phyloP scores from a whole-genome alignment of 2,888 invertebrate genomes.

The Neuroscelio doddi region DNA sequence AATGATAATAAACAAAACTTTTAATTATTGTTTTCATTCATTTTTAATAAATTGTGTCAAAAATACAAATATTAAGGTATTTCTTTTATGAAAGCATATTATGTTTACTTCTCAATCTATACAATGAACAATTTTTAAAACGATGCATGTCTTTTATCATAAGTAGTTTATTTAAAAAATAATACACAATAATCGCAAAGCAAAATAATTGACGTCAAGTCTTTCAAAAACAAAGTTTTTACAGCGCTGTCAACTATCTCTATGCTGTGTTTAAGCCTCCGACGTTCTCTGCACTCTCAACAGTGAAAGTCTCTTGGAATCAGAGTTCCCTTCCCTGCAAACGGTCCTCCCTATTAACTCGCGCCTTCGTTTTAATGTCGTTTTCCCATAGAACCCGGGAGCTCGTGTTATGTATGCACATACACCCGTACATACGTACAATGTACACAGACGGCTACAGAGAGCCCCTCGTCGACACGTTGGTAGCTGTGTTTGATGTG shows the following conservation, averaged over 20 bases:
- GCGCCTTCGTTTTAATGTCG: constrained; percentile 42
- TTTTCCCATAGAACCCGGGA: constrained; percentile 36
- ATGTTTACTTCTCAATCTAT: no score
- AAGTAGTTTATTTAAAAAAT: no score
- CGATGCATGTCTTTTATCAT: no score
- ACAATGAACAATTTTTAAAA: no score
- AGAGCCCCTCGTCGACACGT: constrained; percentile 19
- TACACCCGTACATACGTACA: background rate
- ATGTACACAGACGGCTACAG: constrained; percentile 5
- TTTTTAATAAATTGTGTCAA: no score
- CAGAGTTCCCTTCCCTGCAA: constrained; percentile 26
- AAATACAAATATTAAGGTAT: no score
- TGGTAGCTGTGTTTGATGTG: constrained; percentile 23
- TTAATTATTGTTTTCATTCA: no score
- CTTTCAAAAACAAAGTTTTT: no score
- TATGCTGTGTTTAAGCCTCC: background rate
- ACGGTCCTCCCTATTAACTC: constrained; percentile 22
- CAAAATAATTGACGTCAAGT: no score
- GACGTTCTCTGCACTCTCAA: constrained; percentile 23
- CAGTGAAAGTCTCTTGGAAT: constrained; percentile 37
- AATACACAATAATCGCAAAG: no score
- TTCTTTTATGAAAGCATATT: no score
- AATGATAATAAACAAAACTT: no score
- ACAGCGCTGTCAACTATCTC: background rate
- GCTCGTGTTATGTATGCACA: background rate